A percentile compares a stretch with the other conserved stretches of the same genome.
Evolutionary conservation across 2,113 vertebrate species (phyloP).

Genomic region (Oncorhynchus tshawytscha): DNA sequence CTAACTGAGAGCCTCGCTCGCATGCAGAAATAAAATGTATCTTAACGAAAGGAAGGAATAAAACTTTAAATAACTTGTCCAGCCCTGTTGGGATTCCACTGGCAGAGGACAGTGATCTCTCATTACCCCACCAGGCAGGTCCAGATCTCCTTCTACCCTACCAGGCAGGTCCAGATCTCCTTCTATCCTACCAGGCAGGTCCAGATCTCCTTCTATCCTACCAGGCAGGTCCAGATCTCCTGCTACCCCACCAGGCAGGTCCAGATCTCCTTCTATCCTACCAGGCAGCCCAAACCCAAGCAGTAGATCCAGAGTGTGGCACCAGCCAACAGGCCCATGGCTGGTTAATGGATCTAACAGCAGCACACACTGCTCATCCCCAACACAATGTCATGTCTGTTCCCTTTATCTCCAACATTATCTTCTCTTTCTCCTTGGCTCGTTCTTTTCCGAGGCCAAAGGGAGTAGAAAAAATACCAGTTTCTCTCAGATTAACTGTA

Average conservation of each 20-base stretch:
- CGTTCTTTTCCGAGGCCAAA: slow-evolving; percentile 10
- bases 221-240: neutral
- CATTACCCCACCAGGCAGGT: slow-evolving; percentile 4
- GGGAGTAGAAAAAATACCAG: neutral
- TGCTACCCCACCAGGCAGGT: neutral
- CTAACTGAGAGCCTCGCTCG: neutral
- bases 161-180: neutral
- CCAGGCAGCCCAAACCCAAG: too few species aligned
- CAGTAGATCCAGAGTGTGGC: neutral
- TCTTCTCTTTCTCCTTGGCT: neutral
- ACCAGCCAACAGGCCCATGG: neutral
- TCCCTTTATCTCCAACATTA: neutral
- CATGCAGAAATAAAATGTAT: neutral
- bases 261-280: slow-evolving; percentile 5
- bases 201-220: slow-evolving; percentile 6
- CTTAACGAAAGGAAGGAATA: slow-evolving; percentile 22
- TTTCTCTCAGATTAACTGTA: slow-evolving; percentile 6
- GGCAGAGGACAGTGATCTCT: slow-evolving; percentile 1
- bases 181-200: neutral
- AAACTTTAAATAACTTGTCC: slow-evolving; percentile 15
- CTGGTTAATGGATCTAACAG: neutral
- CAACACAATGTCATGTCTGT: slow-evolving; percentile 31
- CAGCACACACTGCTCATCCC: neutral
- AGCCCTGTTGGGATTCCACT: neutral
- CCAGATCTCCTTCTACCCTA: slow-evolving; percentile 5